Evolutionary conservation across 53 echinoderm and acorn worm species (phyloP).

Genomic region (Zoroaster sp.): DNA sequence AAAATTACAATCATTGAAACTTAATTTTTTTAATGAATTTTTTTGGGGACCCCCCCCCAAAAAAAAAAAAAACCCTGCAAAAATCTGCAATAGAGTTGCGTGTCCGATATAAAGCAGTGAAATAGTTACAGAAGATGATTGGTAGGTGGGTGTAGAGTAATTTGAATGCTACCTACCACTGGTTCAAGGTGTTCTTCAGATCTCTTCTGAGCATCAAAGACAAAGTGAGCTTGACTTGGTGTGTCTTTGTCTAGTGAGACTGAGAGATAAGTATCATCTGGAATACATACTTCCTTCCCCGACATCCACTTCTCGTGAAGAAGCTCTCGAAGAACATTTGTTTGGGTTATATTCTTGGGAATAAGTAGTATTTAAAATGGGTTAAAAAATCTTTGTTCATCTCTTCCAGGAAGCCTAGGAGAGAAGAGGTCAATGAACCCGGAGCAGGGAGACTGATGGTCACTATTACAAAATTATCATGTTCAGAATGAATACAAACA

Average conservation of each 20-base stretch:
- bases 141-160: too few relatives aligned
- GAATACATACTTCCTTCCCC: slow-evolving; percentile 74
- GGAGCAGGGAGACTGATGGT: slow-evolving; percentile 74
- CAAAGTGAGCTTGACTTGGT: slow-evolving; percentile 2
- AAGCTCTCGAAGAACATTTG: slow-evolving; percentile 70
- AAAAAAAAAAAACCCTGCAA: background rate
- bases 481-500: too few relatives aligned
- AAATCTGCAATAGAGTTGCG: too few relatives aligned
- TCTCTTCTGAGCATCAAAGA: slow-evolving; percentile 19
- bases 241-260: slow-evolving; percentile 26
- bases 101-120: too few relatives aligned
- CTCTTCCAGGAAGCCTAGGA: slow-evolving; percentile 87
- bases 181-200: slow-evolving; percentile 14
- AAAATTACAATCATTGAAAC: background rate
- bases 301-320: slow-evolving; percentile 82
- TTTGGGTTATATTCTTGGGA: slow-evolving; percentile 94
- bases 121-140: too few relatives aligned
- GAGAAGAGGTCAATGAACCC: slow-evolving; percentile 76
- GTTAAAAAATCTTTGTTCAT: slow-evolving; percentile 92
- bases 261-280: slow-evolving; percentile 74
- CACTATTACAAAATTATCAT: too few relatives aligned
- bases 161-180: slow-evolving; percentile 13
- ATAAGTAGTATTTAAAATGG: too few relatives aligned
- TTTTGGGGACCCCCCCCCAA: background rate
- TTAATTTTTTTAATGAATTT: background rate